Evolutionary conservation across 2,888 invertebrate species (phyloP).

Genomic region (Oscheius sp.): DNA sequence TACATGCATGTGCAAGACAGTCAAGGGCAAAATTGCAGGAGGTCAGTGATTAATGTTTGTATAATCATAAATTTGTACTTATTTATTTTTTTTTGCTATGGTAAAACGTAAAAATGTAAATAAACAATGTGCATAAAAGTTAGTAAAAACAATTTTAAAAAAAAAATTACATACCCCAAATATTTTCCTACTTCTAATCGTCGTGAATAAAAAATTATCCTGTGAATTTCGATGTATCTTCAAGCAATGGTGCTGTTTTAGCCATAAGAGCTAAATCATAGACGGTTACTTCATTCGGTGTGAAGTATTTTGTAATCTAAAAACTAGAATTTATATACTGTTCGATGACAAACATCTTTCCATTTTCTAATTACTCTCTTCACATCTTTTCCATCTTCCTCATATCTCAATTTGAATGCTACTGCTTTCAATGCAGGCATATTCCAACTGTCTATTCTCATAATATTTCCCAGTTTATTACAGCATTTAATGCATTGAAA

Average conservation of each 20-base stretch:
- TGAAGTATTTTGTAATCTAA: slow-evolving; percentile 30
- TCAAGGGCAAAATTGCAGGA: slow-evolving; percentile 27
- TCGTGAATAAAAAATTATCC: no score
- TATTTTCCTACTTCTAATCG: no score
- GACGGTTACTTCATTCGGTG: slow-evolving; percentile 26
- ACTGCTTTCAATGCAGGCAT: slow-evolving; percentile 17
- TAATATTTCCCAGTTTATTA: slow-evolving; percentile 1
- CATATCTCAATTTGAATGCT: not conserved
- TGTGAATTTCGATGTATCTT: no score
- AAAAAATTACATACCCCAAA: not conserved
- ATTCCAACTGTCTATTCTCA: not conserved
- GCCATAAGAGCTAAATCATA: slow-evolving; percentile 37
- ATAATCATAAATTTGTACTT: not conserved
- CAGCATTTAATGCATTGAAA: no score
- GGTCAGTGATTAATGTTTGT: slow-evolving; percentile 33
- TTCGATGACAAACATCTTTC: not conserved
- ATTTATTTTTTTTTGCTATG: not conserved
- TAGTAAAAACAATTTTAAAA: not conserved
- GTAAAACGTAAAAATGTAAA: slow-evolving; percentile 5
- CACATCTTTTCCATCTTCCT: not conserved
- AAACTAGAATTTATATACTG: not conserved
- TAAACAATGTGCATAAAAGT: not conserved
- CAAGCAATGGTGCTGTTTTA: not conserved
- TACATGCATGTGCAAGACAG: slow-evolving; percentile 28
- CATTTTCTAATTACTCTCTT: not conserved